These are phyloP conservation scores for Probosciger aterrimus DNA, from an alignment of 2,113 vertebrate genomes.

Conservation along the genomic window DNA sequence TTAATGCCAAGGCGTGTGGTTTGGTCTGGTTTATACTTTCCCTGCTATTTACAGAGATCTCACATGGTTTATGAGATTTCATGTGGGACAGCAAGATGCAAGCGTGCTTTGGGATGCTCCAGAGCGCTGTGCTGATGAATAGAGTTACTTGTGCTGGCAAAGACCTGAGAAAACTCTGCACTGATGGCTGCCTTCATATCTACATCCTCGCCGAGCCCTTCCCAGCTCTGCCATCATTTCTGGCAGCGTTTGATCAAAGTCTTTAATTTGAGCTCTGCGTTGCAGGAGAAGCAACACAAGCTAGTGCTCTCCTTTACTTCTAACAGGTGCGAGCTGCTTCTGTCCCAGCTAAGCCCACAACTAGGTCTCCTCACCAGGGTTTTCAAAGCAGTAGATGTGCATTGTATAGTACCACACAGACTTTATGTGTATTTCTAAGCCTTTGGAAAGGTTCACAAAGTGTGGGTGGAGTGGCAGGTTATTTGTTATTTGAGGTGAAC, in stretches of 20 bases:
- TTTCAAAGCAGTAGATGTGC: not conserved
- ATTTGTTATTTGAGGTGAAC: not conserved
- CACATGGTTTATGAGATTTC: not conserved
- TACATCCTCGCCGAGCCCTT: not conserved
- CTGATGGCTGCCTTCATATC: not conserved
- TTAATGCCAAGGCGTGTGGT: not conserved
- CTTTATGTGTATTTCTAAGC: not conserved
- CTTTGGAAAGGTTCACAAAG: not conserved
- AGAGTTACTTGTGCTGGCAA: fast-evolving
- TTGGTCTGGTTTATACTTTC: not conserved
- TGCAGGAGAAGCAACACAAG: not conserved
- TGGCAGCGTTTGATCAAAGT: not conserved
- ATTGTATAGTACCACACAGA: not conserved
- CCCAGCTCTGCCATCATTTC: not conserved
- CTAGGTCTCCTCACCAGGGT: not conserved
- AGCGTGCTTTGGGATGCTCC: fast-evolving
- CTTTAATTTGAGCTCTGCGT: not conserved
- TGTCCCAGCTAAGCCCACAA: fast-evolving
- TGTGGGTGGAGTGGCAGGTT: not conserved
- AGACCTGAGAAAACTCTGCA: not conserved
- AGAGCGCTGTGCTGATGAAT: fast-evolving
- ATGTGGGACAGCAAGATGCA: not conserved
- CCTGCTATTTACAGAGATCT: not conserved
- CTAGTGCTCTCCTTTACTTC: not conserved
- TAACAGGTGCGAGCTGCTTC: not conserved